Evolutionary conservation across 53 echinoderm and acorn worm genomes (phyloP).

Genomic region (Pentamera pediparva): DNA sequence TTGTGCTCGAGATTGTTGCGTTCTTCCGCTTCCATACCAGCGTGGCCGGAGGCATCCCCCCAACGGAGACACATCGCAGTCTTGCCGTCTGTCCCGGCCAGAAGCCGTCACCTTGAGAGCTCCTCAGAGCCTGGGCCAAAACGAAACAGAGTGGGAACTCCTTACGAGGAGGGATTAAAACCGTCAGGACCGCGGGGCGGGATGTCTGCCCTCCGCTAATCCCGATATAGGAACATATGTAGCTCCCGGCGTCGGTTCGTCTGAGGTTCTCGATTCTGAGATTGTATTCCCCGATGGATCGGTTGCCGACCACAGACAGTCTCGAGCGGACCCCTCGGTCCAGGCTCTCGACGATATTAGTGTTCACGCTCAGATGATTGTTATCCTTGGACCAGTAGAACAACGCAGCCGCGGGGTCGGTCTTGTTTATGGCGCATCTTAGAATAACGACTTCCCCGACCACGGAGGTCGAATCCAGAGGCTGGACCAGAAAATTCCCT

Average conservation of each 20-base stretch:
- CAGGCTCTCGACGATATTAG: constrained; percentile 37
- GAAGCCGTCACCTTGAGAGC: constrained; percentile 35
- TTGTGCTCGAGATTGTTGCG: constrained; percentile 53
- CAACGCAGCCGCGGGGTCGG: not conserved
- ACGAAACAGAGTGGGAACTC: constrained; percentile 68
- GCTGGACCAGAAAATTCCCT: constrained; percentile 43
- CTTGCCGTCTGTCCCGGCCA: constrained; percentile 76
- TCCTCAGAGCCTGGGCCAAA: constrained; percentile 44
- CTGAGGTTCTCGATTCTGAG: constrained; percentile 63
- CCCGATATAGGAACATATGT: constrained; percentile 66
- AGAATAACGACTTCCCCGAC: constrained; percentile 53
- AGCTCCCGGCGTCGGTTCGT: constrained; percentile 58
- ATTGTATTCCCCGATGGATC: constrained; percentile 59
- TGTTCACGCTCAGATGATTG: constrained; percentile 58
- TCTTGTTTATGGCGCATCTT: constrained; percentile 28
- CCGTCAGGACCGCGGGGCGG: constrained; percentile 50
- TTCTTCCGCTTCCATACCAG: constrained; percentile 76
- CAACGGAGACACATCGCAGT: constrained; percentile 66
- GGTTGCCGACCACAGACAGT: constrained; percentile 67
- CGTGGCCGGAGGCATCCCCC: constrained; percentile 75
- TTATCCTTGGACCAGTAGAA: constrained; percentile 72
- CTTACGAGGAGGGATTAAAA: constrained; percentile 64
- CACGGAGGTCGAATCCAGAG: constrained; percentile 42
- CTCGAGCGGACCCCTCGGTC: constrained; percentile 47
- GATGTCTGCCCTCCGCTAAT: constrained; percentile 55